These are phyloP conservation scores for Drosophila eohydei DNA, from an alignment of 2,888 invertebrate genomes.

Conservation along the genomic window DNA sequence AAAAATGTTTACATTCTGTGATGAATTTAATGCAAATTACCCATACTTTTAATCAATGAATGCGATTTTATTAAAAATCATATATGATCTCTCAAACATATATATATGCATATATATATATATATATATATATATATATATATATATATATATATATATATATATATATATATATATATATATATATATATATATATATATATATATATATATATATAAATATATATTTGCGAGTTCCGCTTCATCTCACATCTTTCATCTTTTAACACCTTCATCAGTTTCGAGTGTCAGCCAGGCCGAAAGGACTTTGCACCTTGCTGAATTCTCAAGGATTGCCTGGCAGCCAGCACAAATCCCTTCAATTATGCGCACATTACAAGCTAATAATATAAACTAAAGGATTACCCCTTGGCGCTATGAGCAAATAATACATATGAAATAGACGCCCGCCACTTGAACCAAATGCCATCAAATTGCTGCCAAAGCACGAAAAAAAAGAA, in stretches of 20 bases:
- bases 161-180: no score
- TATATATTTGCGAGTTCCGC: not conserved
- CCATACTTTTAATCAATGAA: no score
- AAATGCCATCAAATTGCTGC: conserved; percentile 73
- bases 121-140: no score
- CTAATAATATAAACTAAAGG: conserved; percentile 80
- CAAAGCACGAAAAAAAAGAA: conserved; percentile 32
- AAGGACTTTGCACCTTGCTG: conserved; percentile 52
- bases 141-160: not conserved
- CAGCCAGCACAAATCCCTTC: conserved; percentile 54
- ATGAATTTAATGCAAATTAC: no score
- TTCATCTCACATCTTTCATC: conserved; percentile 10
- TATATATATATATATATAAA: not conserved
- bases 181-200: no score
- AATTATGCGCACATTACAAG: conserved; percentile 76
- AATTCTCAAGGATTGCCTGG: conserved; percentile 12
- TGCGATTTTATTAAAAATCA: no score
- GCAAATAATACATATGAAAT: conserved; percentile 64
- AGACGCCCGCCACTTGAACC: conserved; percentile 63
- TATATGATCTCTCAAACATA: no score
- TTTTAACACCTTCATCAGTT: conserved; percentile 33
- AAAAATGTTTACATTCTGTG: no score
- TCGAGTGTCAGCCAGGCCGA: conserved; percentile 34
- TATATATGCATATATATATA: no score
- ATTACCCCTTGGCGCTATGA: conserved; percentile 65